A percentile compares a stretch with the other conserved stretches of the same genome.
These are phyloP conservation scores for Aldrovandia affinis DNA, from an alignment of 2,797 vertebrate species.

Conservation along the genomic window DNA sequence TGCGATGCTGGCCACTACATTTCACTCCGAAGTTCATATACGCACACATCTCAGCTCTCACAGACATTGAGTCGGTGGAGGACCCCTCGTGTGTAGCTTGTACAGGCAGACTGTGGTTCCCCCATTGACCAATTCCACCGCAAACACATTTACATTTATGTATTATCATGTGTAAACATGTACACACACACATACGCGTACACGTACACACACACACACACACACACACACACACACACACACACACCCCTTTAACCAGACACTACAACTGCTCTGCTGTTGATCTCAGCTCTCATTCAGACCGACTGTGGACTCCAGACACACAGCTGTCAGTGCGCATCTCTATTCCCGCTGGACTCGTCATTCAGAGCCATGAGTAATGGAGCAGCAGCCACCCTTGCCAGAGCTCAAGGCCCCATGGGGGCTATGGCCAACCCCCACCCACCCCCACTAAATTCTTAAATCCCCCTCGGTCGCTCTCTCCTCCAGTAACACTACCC, in stretches of 20 bases:
- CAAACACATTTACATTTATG: no score
- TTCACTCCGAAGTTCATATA: no score
- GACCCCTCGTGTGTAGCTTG: no score
- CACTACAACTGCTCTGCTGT: not conserved
- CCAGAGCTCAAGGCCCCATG: not conserved
- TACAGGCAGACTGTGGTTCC: no score
- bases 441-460: not conserved
- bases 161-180: not conserved
- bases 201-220: no score
- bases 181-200: not conserved
- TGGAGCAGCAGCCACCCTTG: not conserved
- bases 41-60: no score
- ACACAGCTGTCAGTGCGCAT: not conserved
- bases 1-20: no score
- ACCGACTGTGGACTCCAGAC: not conserved
- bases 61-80: no score
- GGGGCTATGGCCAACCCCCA: not conserved
- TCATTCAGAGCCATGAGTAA: not conserved
- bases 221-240: no score
- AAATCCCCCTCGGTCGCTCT: not conserved
- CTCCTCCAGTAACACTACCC: not conserved
- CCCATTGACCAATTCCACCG: no score
- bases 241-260: not conserved
- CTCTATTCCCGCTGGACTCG: not conserved
- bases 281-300: not conserved